phyloP scores from a whole-genome alignment of 2,113 vertebrate genomes.

The Oncorhynchus gorbuscha region DNA sequence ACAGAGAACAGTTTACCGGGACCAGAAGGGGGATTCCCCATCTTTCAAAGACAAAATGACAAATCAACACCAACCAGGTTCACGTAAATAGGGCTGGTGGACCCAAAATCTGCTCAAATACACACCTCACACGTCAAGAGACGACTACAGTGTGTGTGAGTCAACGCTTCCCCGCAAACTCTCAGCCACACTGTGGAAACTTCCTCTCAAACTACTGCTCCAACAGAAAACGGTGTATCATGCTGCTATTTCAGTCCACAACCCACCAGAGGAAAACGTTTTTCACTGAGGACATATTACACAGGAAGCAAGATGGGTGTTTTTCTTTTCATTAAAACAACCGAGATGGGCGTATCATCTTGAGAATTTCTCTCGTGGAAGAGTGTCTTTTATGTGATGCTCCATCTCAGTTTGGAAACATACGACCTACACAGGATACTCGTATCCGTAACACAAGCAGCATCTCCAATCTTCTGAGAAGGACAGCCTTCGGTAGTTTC shows the following conservation, averaged over 20 bases:
- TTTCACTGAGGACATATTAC: too few species aligned
- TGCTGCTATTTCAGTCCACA: slow-evolving; percentile 28
- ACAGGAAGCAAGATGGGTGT: too few species aligned
- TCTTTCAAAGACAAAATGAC: slow-evolving; percentile 28
- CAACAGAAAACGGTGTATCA: slow-evolving; percentile 7
- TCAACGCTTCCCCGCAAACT: slow-evolving; percentile 39
- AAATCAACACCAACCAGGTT: slow-evolving; percentile 46
- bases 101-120: neutral
- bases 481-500: too few species aligned
- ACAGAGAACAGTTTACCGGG: slow-evolving; percentile 16
- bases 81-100: slow-evolving; percentile 1
- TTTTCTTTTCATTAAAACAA: too few species aligned
- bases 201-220: slow-evolving; percentile 33
- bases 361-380: too few species aligned
- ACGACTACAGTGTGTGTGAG: slow-evolving; percentile 20
- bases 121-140: slow-evolving; percentile 13
- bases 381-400: too few species aligned
- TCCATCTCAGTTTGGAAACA: too few species aligned
- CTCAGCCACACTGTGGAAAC: slow-evolving; percentile 28
- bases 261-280: neutral
- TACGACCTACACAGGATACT: too few species aligned
- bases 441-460: too few species aligned
- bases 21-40: slow-evolving; percentile 49
- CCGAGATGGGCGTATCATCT: too few species aligned
- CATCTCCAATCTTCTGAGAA: too few species aligned